Conservation (phyloP, 2,888 invertebrate genomes). For the Phymatocera aterrima region DNA sequence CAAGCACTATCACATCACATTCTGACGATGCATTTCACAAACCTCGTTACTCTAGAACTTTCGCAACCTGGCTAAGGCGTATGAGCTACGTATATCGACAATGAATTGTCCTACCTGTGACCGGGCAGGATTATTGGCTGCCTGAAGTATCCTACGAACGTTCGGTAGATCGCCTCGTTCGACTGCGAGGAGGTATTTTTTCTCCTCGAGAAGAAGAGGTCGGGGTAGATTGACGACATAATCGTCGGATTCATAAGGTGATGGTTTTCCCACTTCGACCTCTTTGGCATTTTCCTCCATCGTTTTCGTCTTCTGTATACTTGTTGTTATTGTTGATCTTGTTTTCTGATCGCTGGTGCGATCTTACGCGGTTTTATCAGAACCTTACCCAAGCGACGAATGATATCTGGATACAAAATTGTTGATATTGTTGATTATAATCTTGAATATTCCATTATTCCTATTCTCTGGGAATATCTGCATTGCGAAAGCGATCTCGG, state of each 20-base stretch:
- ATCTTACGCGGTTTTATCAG: too few relatives aligned
- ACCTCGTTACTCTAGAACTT: not conserved
- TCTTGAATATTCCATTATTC: not conserved
- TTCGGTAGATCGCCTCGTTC: slow-evolving; percentile 95
- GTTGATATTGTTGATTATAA: not conserved
- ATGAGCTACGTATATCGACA: not conserved
- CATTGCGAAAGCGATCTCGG: not conserved
- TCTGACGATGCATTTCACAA: too few relatives aligned
- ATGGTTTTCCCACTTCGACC: slow-evolving; percentile 54
- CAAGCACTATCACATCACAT: not conserved
- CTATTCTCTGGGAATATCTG: not conserved
- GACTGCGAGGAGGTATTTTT: slow-evolving; percentile 93
- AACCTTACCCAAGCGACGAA: too few relatives aligned
- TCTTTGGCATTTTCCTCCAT: slow-evolving; percentile 28
- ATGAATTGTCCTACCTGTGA: slow-evolving; percentile 22
- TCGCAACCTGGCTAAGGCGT: not conserved
- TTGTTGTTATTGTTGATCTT: too few relatives aligned
- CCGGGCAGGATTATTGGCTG: slow-evolving; percentile 55
- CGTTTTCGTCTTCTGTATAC: not conserved
- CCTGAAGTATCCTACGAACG: slow-evolving; percentile 81
- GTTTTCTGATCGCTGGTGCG: too few relatives aligned
- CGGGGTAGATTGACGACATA: slow-evolving; percentile 79
- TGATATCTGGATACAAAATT: too few relatives aligned
- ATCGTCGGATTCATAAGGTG: slow-evolving; percentile 51
- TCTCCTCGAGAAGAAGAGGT: slow-evolving; percentile 87